Evolutionary conservation across 2,888 invertebrate species (phyloP).

Genomic region (Oegoconia quadripuncta): DNA sequence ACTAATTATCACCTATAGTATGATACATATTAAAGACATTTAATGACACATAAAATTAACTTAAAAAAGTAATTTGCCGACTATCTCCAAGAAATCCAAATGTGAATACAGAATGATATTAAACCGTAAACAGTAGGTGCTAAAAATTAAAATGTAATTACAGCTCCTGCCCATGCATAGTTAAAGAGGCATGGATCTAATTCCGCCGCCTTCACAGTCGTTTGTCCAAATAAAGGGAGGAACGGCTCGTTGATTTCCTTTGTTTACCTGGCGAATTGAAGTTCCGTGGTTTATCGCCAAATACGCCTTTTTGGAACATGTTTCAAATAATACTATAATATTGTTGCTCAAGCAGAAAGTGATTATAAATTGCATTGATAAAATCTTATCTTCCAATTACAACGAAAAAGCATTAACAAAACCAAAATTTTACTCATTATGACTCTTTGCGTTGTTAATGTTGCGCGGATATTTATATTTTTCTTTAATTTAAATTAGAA

Average conservation of each 20-base stretch:
- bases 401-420: too few species aligned
- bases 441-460: too few species aligned
- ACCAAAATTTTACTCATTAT: too few species aligned
- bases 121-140: constrained; percentile 26
- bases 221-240: constrained; percentile 20
- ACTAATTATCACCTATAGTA: too few species aligned
- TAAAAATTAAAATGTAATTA: constrained; percentile 33
- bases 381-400: too few species aligned
- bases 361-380: too few species aligned
- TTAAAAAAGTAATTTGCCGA: too few species aligned
- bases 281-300: background rate
- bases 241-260: constrained; percentile 12
- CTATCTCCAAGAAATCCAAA: background rate
- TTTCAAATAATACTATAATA: background rate
- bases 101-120: constrained; percentile 24
- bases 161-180: constrained; percentile 25
- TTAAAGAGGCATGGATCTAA: constrained; percentile 22
- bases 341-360: too few species aligned
- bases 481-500: too few species aligned
- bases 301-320: background rate
- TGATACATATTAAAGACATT: too few species aligned
- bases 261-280: constrained; percentile 6
- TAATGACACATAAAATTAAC: too few species aligned
- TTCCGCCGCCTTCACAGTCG: constrained; percentile 19
- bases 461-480: too few species aligned